Evolutionary conservation across 2,113 vertebrate species (phyloP).

Genomic region (Rhipidura dahli): DNA sequence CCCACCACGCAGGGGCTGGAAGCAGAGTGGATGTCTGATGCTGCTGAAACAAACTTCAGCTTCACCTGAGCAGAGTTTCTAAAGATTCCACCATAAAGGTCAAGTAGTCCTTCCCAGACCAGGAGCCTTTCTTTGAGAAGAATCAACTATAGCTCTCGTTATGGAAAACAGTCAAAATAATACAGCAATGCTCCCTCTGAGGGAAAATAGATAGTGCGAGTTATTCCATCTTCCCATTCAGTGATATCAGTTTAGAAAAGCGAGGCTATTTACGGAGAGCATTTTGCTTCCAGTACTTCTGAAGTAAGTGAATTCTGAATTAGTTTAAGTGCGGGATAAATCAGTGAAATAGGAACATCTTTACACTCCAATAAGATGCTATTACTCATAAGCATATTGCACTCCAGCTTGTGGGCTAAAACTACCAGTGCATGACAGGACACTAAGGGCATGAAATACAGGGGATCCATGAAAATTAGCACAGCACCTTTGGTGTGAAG

Average conservation of each 20-base stretch:
- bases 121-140: not conserved
- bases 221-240: constrained; percentile 46
- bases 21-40: not conserved
- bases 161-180: constrained; percentile 12
- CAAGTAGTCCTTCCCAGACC: not conserved
- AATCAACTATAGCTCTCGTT: not conserved
- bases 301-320: constrained; percentile 72
- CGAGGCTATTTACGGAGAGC: constrained; percentile 57
- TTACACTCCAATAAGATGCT: constrained; percentile 74
- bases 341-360: constrained; percentile 72
- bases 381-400: constrained; percentile 70
- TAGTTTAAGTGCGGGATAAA: constrained; percentile 75
- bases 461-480: constrained; percentile 48
- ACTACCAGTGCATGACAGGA: constrained; percentile 62
- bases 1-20: not conserved
- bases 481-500: not conserved
- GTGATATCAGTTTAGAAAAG: constrained; percentile 24
- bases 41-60: not conserved
- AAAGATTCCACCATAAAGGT: not conserved
- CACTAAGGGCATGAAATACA: constrained; percentile 42
- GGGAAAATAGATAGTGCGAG: constrained; percentile 13
- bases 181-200: not conserved
- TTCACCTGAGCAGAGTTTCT: not conserved
- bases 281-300: constrained; percentile 49
- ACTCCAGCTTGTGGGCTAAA: constrained; percentile 60